Base-by-base conservation (phyloP, 2,797 vertebrate genomes). In the Ibycter americanus region DNA sequence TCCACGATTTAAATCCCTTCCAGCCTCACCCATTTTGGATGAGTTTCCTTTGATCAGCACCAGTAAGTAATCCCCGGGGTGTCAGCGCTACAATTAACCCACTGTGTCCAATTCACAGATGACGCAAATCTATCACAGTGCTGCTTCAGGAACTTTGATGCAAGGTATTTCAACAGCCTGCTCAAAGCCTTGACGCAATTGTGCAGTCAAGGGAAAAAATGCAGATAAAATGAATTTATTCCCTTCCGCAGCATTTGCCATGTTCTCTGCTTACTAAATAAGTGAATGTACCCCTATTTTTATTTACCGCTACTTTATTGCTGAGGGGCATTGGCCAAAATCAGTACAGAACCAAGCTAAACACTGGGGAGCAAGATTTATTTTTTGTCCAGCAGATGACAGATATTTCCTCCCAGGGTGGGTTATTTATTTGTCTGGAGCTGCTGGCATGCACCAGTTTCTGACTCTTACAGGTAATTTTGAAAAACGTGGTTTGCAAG, bases 371-470 rank as follows among this genome's bases (percentile, higher is more conserved):
- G 49, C 6, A 51, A 58, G 72, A 65, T 93, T 90, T 77, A 89
- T 93, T 67, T 70, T 52, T 89, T 73, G 83, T 58, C 84, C 82
- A 91, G 76, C n/a, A 76, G 58, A 65, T 91, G 93, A 96, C 2
- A 17, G 92, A 83, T 89, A 65, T 92, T 95, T 97, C 90, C 94
- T 91, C 84, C 65, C 65, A 31, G 68, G 47, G 38, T 52, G 76
- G 66, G 19, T 96, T 96, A 92, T 93, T 96, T 96, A 94, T 96
- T 96, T 94, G 68, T 80, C 92, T 89, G 72, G 82, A 20, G 65
- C 54, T 72, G 65, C 26, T 83, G 82, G 84, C 87, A 72, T 1
- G 7, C 79, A 20, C 2, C 1, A 42, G 31, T 92, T 88, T 76
- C 72, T 96, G 90, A 95, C 81, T 76, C 55, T 80, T 32, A 6